phyloP scores from a whole-genome alignment of 2,113 vertebrate species.

The Thalassoma bifasciatum region DNA sequence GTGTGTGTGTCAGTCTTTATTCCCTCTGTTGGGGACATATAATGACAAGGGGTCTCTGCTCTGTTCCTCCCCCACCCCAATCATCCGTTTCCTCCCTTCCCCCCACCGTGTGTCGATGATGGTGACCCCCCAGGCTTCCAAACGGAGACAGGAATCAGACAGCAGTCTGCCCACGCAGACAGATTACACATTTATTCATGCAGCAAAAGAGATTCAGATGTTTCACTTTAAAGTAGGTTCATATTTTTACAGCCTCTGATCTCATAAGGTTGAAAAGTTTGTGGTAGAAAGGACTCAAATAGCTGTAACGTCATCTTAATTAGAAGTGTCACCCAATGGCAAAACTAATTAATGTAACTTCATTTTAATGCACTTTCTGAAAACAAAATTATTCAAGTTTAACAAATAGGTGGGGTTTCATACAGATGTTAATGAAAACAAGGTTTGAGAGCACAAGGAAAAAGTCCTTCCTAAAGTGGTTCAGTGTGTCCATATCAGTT shows the following conservation, averaged over 20 bases:
- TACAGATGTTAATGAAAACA: too few relatives aligned
- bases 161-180: background rate
- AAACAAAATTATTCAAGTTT: too few relatives aligned
- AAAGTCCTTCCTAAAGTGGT: too few relatives aligned
- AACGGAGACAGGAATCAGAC: constrained; percentile 9
- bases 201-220: background rate
- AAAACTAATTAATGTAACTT: too few relatives aligned
- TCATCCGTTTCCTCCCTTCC: constrained; percentile 1
- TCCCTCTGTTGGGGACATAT: background rate
- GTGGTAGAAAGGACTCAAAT: too few relatives aligned
- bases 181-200: background rate
- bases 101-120: background rate
- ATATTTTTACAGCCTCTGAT: background rate
- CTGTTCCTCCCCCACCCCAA: constrained; percentile 10
- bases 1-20: background rate
- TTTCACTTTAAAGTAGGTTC: background rate
- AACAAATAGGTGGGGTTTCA: too few relatives aligned
- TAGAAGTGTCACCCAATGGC: too few relatives aligned
- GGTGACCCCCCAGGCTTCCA: background rate
- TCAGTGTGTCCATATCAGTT: too few relatives aligned
- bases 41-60: background rate
- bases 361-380: too few relatives aligned
- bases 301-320: too few relatives aligned
- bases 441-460: too few relatives aligned
- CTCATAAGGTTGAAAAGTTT: too few relatives aligned